Conservation (phyloP, 2,113 vertebrate genomes). For the Anguilla japonica region DNA sequence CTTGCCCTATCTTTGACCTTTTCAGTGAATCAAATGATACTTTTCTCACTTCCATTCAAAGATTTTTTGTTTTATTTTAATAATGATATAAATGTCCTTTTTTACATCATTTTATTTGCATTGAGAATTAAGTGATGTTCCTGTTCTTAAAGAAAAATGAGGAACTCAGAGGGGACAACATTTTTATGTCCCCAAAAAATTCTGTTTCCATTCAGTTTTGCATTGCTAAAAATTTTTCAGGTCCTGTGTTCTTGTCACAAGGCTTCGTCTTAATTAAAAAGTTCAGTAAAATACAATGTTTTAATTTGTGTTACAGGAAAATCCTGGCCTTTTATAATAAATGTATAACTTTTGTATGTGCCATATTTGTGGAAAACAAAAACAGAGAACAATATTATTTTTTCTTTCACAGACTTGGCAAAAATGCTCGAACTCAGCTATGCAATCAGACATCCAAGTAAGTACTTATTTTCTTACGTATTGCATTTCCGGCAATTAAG, state of each 20-base stretch:
- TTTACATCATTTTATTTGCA: no score
- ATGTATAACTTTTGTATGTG: no score
- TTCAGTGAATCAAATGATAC: no score
- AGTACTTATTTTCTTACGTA: conserved; percentile 55
- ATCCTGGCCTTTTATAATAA: not conserved
- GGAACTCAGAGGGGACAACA: not conserved
- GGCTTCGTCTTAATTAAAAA: no score
- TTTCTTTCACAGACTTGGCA: conserved; percentile 78
- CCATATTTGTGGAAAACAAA: not conserved
- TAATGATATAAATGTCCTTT: no score
- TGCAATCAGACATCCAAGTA: conserved; percentile 90
- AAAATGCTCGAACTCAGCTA: conserved; percentile 86
- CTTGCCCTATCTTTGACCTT: no score
- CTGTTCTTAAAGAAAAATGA: not conserved
- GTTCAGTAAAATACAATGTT: not conserved
- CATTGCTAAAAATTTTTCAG: not conserved
- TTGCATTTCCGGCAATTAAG: not conserved
- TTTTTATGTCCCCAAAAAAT: not conserved
- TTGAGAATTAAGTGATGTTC: no score
- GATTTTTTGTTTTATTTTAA: no score
- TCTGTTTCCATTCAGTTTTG: not conserved
- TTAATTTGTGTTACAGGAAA: not conserved
- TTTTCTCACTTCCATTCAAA: no score
- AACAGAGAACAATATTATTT: not conserved
- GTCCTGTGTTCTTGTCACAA: not conserved